A percentile compares a stretch with the other conserved stretches of the same genome.
These are phyloP conservation scores for Procambarus clarkii DNA, from an alignment of 1,140 invertebrate species.

Conservation along the genomic window DNA sequence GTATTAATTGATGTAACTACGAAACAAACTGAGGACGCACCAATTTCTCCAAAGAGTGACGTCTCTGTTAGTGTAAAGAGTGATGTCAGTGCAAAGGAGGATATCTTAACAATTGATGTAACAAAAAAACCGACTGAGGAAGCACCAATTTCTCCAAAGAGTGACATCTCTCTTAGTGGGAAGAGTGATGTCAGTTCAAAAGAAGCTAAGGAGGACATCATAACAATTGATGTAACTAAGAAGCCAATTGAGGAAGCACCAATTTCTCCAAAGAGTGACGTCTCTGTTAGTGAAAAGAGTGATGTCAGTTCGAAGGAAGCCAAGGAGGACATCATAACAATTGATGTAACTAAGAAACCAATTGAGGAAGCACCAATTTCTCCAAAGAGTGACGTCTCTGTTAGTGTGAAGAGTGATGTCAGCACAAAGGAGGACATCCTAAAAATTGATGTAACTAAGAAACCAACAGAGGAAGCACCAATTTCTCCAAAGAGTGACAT, in stretches of 20 bases:
- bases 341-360: neutral
- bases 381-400: conserved; percentile 37
- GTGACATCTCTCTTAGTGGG: conserved; percentile 25
- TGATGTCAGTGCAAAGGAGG: too few relatives aligned
- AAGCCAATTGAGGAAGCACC: conserved; percentile 1
- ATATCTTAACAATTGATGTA: too few relatives aligned
- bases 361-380: conserved; percentile 34
- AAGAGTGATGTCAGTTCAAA: conserved; percentile 27
- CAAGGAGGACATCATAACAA: neutral
- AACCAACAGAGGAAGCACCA: conserved; percentile 53
- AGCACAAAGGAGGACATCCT: neutral
- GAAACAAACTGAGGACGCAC: too few relatives aligned
- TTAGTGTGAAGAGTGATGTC: conserved; percentile 32
- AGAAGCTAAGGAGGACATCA: conserved; percentile 42
- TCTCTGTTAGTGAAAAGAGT: conserved; percentile 30
- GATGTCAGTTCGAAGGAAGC: conserved; percentile 45
- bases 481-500: conserved; percentile 46
- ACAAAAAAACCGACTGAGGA: too few relatives aligned
- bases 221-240: conserved; percentile 74
- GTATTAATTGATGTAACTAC: too few relatives aligned
- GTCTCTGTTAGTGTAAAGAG: too few relatives aligned
- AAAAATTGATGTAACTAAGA: conserved; percentile 15
- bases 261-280: conserved; percentile 19
- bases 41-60: too few relatives aligned
- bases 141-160: conserved; percentile 31